Evolutionary conservation across 2,797 vertebrate genomes (phyloP).

Genomic region (Hypotaenidia philippensis): DNA sequence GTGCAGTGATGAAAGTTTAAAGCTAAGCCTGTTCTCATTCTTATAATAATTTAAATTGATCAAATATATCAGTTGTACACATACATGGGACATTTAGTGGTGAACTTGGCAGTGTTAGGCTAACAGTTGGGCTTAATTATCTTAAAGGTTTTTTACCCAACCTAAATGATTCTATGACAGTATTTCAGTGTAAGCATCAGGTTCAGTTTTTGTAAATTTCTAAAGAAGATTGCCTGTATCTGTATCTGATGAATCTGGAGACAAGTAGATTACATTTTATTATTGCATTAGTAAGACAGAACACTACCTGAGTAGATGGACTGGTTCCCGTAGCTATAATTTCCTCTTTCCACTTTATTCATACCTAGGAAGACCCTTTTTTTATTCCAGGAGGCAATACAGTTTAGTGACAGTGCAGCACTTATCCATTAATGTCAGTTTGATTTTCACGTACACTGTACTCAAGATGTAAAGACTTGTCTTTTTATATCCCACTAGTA

Average conservation of each 20-base stretch:
- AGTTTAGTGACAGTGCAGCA: not conserved
- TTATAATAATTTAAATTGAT: not conserved
- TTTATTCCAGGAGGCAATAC: not conserved
- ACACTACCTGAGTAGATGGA: not conserved
- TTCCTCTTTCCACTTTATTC: not conserved
- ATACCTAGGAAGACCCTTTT: not conserved
- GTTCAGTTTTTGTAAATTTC: not conserved
- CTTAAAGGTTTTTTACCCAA: not conserved
- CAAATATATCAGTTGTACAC: not conserved
- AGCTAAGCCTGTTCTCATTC: not conserved
- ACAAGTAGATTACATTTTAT: not conserved
- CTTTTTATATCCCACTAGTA: not conserved
- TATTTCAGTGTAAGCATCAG: not conserved
- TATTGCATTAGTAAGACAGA: not conserved
- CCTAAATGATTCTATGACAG: not conserved
- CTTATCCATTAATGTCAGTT: not conserved
- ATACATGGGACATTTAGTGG: fast-evolving
- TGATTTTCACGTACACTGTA: not conserved
- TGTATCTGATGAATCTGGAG: not conserved
- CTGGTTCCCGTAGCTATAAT: not conserved
- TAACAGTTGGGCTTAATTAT: not conserved
- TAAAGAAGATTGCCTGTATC: not conserved
- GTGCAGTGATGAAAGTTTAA: not conserved
- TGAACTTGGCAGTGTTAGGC: not conserved
- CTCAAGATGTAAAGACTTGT: not conserved